phyloP scores from a whole-genome alignment of 2,113 vertebrate genomes.

The Coracopsis vasa region DNA sequence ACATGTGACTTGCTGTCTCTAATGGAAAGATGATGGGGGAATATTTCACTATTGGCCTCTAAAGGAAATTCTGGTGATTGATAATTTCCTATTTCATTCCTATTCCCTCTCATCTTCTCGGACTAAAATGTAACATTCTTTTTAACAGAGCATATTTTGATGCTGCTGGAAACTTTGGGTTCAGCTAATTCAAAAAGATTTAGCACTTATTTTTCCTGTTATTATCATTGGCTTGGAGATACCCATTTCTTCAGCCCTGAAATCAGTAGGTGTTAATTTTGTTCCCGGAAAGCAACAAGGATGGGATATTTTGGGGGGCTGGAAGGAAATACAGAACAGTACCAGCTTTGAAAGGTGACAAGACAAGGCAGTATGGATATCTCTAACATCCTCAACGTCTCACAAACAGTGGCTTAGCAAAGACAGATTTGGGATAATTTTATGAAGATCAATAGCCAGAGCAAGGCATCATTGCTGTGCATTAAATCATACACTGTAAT shows the following conservation, averaged over 20 bases:
- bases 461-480: not conserved
- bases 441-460: not conserved
- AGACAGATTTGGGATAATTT: not conserved
- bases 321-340: not conserved
- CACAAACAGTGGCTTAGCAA: not conserved
- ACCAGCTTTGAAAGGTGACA: not conserved
- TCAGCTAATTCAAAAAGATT: not conserved
- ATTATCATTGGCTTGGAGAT: not conserved
- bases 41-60: not conserved
- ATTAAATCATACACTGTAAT: not conserved
- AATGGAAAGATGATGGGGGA: not conserved
- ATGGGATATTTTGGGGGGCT: not conserved
- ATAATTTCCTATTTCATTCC: not conserved
- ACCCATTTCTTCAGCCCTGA: not conserved
- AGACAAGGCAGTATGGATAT: fast-evolving
- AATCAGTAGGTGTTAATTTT: not conserved
- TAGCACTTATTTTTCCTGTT: not conserved
- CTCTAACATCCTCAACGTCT: not conserved
- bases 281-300: not conserved
- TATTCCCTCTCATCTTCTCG: not conserved
- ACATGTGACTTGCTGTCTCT: not conserved
- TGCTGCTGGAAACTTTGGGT: not conserved
- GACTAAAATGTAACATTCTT: not conserved
- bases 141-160: not conserved
- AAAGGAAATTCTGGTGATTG: not conserved